Percentiles rank a stretch among this genome's conserved stretches.
Evolutionary conservation across 2,888 invertebrate genomes (phyloP).

Genomic region (Leucophora obtusa): DNA sequence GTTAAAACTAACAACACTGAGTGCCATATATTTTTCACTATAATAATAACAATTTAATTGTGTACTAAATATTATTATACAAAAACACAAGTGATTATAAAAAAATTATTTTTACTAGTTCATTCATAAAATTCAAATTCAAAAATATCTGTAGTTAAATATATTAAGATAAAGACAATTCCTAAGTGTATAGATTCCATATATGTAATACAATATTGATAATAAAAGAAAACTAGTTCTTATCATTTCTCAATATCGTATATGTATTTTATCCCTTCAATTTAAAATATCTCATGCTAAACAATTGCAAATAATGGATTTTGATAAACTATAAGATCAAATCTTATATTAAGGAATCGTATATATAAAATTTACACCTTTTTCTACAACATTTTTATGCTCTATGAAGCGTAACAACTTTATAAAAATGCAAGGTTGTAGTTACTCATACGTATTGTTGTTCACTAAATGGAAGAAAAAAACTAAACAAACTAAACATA

Average conservation of each 20-base stretch:
- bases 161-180: too few species aligned
- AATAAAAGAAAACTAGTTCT: not conserved
- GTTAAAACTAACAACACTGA: too few species aligned
- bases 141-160: too few species aligned
- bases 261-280: slow-evolving; percentile 1
- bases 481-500: not conserved
- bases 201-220: too few species aligned
- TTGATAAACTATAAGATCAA: slow-evolving; percentile 18
- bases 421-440: slow-evolving; percentile 42
- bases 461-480: slow-evolving; percentile 33
- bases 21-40: too few species aligned
- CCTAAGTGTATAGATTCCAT: too few species aligned
- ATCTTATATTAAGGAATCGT: slow-evolving; percentile 6
- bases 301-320: slow-evolving; percentile 29
- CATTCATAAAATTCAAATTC: too few species aligned
- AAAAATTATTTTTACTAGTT: too few species aligned
- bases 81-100: too few species aligned
- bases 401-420: slow-evolving; percentile 56
- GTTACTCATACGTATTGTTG: slow-evolving; percentile 51
- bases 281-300: slow-evolving; percentile 16
- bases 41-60: too few species aligned
- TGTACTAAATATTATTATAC: too few species aligned
- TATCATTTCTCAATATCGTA: slow-evolving; percentile 9
- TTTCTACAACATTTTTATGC: slow-evolving; percentile 58
- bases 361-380: slow-evolving; percentile 44